phyloP scores from a whole-genome alignment of 1,140 invertebrate genomes.

The Diorhabda sublineata region DNA sequence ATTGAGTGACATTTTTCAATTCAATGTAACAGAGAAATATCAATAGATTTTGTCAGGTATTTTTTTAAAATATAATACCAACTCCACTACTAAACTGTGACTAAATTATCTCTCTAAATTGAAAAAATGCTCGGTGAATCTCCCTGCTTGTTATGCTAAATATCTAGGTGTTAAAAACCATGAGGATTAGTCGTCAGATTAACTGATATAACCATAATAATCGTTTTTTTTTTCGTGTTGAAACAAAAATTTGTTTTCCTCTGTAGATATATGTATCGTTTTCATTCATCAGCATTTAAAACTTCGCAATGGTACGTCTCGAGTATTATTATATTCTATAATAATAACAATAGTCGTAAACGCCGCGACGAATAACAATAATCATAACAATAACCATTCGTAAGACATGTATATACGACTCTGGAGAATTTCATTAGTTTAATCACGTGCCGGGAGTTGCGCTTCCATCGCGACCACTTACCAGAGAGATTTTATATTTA shows the following conservation, averaged over 20 bases:
- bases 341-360: conserved; percentile 45
- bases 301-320: conserved; percentile 28
- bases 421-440: conserved; percentile 41
- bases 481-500: conserved; percentile 1
- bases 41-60: no score
- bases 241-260: background rate
- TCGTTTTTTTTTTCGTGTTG: no score
- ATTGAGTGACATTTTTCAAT: no score
- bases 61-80: no score
- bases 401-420: conserved; percentile 40
- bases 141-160: no score
- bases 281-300: conserved; percentile 7
- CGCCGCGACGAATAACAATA: conserved; percentile 42
- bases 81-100: no score
- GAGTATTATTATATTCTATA: conserved; percentile 44
- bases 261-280: conserved; percentile 11
- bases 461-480: background rate
- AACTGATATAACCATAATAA: no score
- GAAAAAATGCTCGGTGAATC: no score
- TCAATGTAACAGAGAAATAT: no score
- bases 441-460: conserved; percentile 30
- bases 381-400: conserved; percentile 43
- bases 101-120: no score
- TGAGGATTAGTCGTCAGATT: no score
- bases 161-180: no score